phyloP scores from a whole-genome alignment of 2,113 vertebrate species.

The Panurus biarmicus region DNA sequence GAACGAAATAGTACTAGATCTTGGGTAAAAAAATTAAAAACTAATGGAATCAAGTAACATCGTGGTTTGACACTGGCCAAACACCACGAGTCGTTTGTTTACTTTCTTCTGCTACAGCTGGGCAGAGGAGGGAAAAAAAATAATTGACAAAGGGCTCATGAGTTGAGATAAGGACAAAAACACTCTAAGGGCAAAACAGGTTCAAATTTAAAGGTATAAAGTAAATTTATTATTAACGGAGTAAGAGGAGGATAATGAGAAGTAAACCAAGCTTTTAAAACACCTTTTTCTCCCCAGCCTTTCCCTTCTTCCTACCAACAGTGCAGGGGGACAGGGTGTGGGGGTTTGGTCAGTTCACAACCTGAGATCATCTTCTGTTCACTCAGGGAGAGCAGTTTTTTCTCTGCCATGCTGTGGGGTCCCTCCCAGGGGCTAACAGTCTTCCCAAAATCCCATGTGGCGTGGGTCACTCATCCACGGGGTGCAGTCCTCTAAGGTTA shows the following conservation, averaged over 20 bases:
- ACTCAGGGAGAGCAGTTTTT: background rate
- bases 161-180: background rate
- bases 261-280: background rate
- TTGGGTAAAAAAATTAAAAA: background rate
- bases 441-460: background rate
- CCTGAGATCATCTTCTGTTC: too few species aligned
- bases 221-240: background rate
- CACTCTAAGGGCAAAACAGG: background rate
- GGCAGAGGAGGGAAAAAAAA: background rate
- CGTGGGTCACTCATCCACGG: rapidly evolving
- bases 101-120: background rate
- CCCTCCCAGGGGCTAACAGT: background rate
- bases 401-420: rapidly evolving
- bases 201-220: background rate
- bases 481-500: background rate
- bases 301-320: background rate
- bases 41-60: background rate
- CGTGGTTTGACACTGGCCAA: background rate
- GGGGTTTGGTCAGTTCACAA: background rate
- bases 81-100: rapidly evolving
- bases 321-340: background rate
- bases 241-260: background rate
- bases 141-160: background rate
- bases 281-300: background rate
- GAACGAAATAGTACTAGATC: background rate